Base-by-base conservation (phyloP, 2,888 invertebrate genomes). In the Reticulitermes lucifugus region DNA sequence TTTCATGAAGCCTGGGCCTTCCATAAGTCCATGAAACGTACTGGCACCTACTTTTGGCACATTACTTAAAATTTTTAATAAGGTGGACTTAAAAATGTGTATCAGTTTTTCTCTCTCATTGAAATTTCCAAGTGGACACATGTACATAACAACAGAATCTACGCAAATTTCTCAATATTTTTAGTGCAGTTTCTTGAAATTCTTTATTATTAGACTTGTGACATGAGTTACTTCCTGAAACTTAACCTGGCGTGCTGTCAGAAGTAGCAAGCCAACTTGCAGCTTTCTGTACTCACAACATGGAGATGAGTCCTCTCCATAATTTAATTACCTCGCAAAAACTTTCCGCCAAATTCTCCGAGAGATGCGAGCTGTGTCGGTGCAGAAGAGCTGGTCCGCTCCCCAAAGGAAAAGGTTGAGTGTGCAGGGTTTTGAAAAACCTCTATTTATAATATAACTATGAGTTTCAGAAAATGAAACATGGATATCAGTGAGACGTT, bases 281-380 rank as follows among this genome's bases (percentile, higher is more conserved):
- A 18, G 18, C 55, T 18, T 12, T 18, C 14, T 51, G 6, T 25
- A 70, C 79, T 46, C 51, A 25, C 79, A 79, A 79, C 18, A 79
- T 79, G 55, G 25, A n/a, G 70, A 25, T 25, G 18, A 51, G 79
- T 51, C 51, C 9, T 46, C 60, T 80, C 59, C 80, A 80, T 80
- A 80, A 80, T 80, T 80, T 60, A 80, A 80, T 80, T 80, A 80
- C 59, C 80, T 55, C 80, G 80, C 25, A 80, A 80, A 60, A 80
- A 60, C 80, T 80, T 60, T 35, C 80, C 80, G 59, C 35, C 60
- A 80, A 35, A 59, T 80, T 59, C 60, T 73, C 25, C 46, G 12
- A 46, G 46, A 46, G 46, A 46, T 46, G 46, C 9, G 46, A 46
- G 46, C 4, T 35, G 35, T 46, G 10, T 73, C 41, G 6, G 21